Evolutionary conservation across 2,113 vertebrate species (phyloP), one percentile per base, ranked within the genome.

Genomic region (Lepisosteus oculatus): DNA sequence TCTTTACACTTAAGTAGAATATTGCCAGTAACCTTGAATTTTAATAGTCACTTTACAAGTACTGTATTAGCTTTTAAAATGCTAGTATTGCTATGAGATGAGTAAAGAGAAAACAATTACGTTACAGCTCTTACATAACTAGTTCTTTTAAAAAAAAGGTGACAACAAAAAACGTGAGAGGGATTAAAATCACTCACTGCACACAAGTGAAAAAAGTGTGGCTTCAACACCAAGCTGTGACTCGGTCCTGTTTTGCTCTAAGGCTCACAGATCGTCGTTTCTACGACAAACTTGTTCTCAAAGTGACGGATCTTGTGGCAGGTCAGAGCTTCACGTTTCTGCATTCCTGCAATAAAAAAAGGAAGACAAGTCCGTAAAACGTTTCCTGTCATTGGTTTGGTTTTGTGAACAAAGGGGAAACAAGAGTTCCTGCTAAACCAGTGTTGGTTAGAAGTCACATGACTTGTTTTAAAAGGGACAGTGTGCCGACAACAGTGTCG

Each of bases 281-380:
- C 93, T 88, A 98, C 85, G 29, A 92, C 95, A 84, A 94, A 92
- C 75, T 68, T 85, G 88, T 84, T 98, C 83, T 90, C 95, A 77
- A 99, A 98, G 88, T 98, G 96, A 75, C 90, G 92, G 70, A 99
- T 98, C 79, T 91, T 95, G 81, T 71, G 79, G 88, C 97, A 99
- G 67, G 91, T 79, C 6, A 82, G 56, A 3, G 86, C 94, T 82
- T 94, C 94, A 0, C 97, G 95, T 85, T 99, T 99, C 88, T 98
- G 95, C 85, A 97, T 94, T 63, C 96, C 97, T 98, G 91, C 76
- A 17, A 59, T 15, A 62, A 61, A 11, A 69, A 59, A 6, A 61
- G 15, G 8, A 13, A n/a, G 29, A 29, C 29, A 29, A 29, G 2
- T 29, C 29, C 29, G 29, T 29, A 29, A 2, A 29, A 29, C 29